phyloP scores from a whole-genome alignment of 2,113 vertebrate species.

The Anser brachyrhynchus region DNA sequence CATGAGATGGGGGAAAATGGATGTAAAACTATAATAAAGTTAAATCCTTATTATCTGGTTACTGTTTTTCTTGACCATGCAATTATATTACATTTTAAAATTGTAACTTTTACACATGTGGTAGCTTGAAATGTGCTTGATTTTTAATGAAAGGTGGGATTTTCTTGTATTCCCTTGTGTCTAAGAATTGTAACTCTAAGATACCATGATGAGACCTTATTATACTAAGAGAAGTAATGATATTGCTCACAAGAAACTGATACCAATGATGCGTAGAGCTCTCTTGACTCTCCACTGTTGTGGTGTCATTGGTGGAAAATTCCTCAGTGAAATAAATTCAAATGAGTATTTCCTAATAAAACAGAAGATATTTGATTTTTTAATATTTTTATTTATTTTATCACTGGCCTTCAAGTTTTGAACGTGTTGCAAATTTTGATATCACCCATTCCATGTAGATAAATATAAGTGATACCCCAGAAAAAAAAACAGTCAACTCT shows the following conservation, averaged over 20 bases:
- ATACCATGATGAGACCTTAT: neutral
- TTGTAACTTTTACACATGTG: neutral
- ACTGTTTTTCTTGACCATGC: neutral
- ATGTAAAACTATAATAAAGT: neutral
- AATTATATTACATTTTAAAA: neutral
- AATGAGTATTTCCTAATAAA: neutral
- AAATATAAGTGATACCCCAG: neutral
- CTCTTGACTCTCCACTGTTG: neutral
- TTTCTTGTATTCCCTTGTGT: neutral
- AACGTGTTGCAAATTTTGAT: neutral
- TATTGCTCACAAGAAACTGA: neutral
- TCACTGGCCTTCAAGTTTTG: neutral
- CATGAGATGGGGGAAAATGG: neutral
- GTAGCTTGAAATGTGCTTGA: neutral
- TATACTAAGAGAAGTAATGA: neutral
- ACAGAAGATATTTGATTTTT: neutral
- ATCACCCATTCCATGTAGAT: neutral
- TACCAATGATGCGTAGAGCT: neutral
- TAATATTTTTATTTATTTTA: neutral
- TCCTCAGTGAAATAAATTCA: neutral
- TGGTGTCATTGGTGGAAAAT: neutral
- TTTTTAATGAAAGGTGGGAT: neutral
- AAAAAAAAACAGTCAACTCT: constrained; percentile 3
- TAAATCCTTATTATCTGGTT: neutral
- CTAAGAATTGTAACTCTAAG: neutral